phyloP scores from a whole-genome alignment of 1,140 invertebrate genomes.

The Zophobas atratus region DNA sequence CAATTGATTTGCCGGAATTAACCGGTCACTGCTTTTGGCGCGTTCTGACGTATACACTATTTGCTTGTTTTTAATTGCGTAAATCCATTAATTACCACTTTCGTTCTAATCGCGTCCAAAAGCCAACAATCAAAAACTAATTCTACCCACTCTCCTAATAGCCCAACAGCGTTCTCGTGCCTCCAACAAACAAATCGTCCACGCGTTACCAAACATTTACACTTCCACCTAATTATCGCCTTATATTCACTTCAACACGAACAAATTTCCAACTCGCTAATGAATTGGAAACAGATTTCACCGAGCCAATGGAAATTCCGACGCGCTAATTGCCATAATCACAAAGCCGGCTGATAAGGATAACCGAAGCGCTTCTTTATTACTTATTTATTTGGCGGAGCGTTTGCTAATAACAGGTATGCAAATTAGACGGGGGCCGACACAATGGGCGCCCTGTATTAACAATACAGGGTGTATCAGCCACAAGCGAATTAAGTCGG shows the following conservation, averaged over 20 bases:
- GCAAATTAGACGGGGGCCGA: constrained; percentile 11
- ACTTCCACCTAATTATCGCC: constrained; percentile 35
- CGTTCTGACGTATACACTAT: background rate
- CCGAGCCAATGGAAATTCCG: constrained; percentile 17
- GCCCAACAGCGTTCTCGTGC: constrained; percentile 29
- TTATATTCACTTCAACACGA: constrained; percentile 35
- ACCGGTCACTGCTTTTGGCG: background rate
- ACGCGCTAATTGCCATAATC: constrained; percentile 23
- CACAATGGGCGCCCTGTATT: background rate
- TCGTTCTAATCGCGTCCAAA: background rate
- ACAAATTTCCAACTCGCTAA: constrained; percentile 42
- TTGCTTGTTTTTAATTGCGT: background rate
- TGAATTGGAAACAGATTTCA: constrained; percentile 43
- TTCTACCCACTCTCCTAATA: constrained; percentile 18
- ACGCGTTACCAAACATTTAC: constrained; percentile 39
- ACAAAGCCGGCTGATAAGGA: background rate
- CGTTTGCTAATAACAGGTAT: constrained; percentile 14
- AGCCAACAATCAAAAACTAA: constrained; percentile 35
- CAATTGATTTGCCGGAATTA: no score
- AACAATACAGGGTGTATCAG: constrained; percentile 10
- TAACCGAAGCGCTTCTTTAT: no score
- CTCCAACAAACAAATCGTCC: constrained; percentile 36
- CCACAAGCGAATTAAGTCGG: background rate
- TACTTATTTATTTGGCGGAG: background rate
- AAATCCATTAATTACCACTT: constrained; percentile 28